Evolutionary conservation across 2,888 invertebrate species (phyloP).

Genomic region (Athripsodes cinereus): DNA sequence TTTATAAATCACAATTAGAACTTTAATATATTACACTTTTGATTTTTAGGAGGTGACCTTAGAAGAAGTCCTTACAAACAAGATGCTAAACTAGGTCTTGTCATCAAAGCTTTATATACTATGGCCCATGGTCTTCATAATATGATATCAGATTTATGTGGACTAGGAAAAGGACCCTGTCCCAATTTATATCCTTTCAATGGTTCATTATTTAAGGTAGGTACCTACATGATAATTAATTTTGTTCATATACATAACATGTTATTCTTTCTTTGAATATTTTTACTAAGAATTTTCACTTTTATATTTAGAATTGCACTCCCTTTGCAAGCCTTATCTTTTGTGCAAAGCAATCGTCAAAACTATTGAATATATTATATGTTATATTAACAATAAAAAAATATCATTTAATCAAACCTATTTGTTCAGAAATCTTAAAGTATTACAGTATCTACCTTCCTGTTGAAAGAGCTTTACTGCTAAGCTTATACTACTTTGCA

Average conservation of each 20-base stretch:
- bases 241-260: background rate
- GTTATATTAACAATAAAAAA: too few relatives aligned
- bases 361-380: too few relatives aligned
- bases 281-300: too few relatives aligned
- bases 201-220: constrained; percentile 58
- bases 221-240: background rate
- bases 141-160: constrained; percentile 61
- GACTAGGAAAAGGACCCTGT: constrained; percentile 51
- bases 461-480: background rate
- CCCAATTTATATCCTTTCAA: constrained; percentile 64
- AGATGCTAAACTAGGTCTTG: constrained; percentile 74
- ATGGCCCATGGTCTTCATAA: constrained; percentile 67
- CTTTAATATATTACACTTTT: too few relatives aligned
- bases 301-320: too few relatives aligned
- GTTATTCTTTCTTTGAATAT: too few relatives aligned
- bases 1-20: too few relatives aligned
- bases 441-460: background rate
- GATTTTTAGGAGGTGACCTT: constrained; percentile 50
- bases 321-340: too few relatives aligned
- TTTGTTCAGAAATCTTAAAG: background rate
- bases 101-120: constrained; percentile 70
- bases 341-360: too few relatives aligned
- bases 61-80: constrained; percentile 54
- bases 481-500: too few relatives aligned
- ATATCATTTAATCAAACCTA: too few relatives aligned